Base-by-base conservation (phyloP, 2,113 vertebrate species). In the Coryphaenoides rupestris region DNA sequence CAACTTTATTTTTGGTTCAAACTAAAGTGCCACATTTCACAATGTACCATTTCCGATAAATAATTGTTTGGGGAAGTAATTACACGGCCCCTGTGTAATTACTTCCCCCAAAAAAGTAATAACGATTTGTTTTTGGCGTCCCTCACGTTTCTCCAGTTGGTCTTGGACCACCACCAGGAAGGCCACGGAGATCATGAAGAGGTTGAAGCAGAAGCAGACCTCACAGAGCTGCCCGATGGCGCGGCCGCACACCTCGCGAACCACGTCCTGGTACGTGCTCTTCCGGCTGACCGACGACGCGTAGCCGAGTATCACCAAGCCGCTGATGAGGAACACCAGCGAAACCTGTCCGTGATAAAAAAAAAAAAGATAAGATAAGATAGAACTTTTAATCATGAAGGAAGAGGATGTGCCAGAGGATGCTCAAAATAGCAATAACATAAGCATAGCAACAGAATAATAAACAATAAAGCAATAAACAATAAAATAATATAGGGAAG, bases 141-240 rank as follows among this genome's bases (percentile, higher is more conserved):
- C 14, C 95, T 93, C 65, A 99, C 96, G 0, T 81, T 98, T 98
- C 76, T 96, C 95, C 78, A 99, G 90, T 87, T 99, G 97, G 78
- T 98, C 97, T 0, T 95, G 94, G 24, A 95, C 92, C 76, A 99
- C 96, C 74, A 94, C 93, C 73, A 99, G 92, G 58, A 99, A 95
- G 24, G 96, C 96, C 55, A 98, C 93, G 0, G 93, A 94, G 72
- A 98, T 96, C 94, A 98, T 95, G 87, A 98, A 96, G 83, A 98
- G 92, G 87, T 98, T 98, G 83, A 94, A 70, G 58, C 94, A 88
- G 85, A 95, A 98, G 79, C 96, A 99, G 75, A 91, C 68, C 76
- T 96, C 95, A 0, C 95, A 98, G 46, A 98, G 93, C 73, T 91
- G 92, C 0, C 97, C 95, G 0, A 89, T 75, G 0, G 89, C 78